Percentiles rank a stretch among this genome's conserved stretches.
Evolutionary conservation across 2,113 vertebrate species (phyloP).

Genomic region (Orthonyx spaldingii): DNA sequence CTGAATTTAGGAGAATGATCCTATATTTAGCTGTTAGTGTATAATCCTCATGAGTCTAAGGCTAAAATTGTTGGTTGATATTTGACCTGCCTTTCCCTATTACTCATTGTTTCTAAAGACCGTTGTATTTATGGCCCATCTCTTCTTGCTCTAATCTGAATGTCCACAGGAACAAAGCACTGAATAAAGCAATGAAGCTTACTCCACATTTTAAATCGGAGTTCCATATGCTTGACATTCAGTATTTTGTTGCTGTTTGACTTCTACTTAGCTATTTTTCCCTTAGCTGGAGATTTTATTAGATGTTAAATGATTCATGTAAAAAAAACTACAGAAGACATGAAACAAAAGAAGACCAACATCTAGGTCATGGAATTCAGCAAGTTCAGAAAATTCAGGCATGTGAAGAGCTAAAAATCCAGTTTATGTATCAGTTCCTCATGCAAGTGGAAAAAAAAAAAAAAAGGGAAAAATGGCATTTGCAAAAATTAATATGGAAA

Average conservation of each 20-base stretch:
- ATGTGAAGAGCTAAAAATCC: not conserved
- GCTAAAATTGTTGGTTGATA: constrained; percentile 8
- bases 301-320: not conserved
- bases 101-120: constrained; percentile 1
- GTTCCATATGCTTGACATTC: not conserved
- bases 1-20: not conserved
- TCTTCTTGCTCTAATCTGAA: not conserved
- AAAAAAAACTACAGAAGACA: not conserved
- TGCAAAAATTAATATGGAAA: not conserved
- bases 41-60: not conserved
- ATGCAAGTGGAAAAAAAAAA: not conserved
- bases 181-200: not conserved
- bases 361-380: not conserved
- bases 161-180: not conserved
- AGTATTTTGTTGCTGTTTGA: not conserved
- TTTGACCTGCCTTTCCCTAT: constrained; percentile 18
- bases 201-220: not conserved
- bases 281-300: not conserved
- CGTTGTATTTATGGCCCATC: not conserved
- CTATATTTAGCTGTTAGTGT: not conserved
- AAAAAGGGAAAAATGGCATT: not conserved
- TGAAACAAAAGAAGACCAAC: not conserved
- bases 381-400: not conserved
- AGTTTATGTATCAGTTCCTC: not conserved
- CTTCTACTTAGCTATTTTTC: not conserved